Percentiles rank a stretch among this genome's conserved stretches.
These are phyloP conservation scores for Diadumene lineata DNA, from an alignment of 92 coral and sea anemone genomes.

Conservation along the genomic window DNA sequence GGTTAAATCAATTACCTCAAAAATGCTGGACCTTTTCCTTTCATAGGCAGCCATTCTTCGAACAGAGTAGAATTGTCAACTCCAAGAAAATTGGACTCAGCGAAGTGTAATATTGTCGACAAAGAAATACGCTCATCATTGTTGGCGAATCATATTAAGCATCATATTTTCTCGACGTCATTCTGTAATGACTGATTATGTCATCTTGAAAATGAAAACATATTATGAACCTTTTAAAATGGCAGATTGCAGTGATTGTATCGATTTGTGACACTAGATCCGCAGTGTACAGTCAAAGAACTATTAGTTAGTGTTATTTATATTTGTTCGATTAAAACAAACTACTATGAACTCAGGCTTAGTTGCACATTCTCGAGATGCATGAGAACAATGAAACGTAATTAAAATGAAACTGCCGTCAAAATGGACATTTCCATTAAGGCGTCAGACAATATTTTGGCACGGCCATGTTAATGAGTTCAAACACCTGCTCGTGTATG, in stretches of 20 bases:
- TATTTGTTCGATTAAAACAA: not conserved
- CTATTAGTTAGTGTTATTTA: not conserved
- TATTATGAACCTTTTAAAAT: not conserved
- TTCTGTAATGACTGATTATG: constrained; percentile 22
- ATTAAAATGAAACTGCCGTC: constrained; percentile 25
- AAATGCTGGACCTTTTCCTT: not conserved
- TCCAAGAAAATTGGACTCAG: not conserved
- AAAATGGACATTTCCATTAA: constrained; percentile 22
- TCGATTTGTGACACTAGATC: not conserved
- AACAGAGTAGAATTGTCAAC: not conserved
- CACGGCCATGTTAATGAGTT: constrained; percentile 31
- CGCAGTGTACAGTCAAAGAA: not conserved
- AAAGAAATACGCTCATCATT: not conserved
- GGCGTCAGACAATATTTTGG: constrained; percentile 32
- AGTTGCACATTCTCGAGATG: constrained; percentile 1
- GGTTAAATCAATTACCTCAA: constrained; percentile 6
- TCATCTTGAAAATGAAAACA: constrained; percentile 11
- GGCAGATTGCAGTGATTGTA: constrained; percentile 8
- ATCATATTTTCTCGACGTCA: constrained; percentile 13
- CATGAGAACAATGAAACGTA: constrained; percentile 5
- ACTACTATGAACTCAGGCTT: not conserved
- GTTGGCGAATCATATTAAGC: constrained; percentile 6
- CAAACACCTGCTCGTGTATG: constrained; percentile 16
- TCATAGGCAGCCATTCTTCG: constrained; percentile 1
- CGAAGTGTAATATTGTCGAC: not conserved